Evolutionary conservation across 2,113 vertebrate genomes (phyloP).

Genomic region (Paratilapia polleni): DNA sequence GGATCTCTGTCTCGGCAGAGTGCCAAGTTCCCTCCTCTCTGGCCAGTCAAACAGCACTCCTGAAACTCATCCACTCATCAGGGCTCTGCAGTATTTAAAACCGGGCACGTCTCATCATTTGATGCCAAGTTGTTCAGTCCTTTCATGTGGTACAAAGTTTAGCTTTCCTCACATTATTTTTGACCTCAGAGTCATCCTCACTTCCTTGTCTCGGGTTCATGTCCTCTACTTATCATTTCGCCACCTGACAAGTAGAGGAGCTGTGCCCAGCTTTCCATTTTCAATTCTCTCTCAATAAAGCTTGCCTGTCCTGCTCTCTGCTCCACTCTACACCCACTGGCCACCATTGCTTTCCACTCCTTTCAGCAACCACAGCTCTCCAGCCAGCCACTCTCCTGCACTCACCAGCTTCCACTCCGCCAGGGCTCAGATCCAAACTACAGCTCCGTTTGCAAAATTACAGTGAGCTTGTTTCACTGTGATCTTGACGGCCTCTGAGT

Average conservation of each 20-base stretch:
- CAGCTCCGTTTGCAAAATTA: background rate
- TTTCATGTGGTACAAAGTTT: background rate
- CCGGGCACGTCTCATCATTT: background rate
- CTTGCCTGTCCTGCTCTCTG: background rate
- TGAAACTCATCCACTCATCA: background rate
- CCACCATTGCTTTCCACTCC: background rate
- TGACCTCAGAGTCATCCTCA: background rate
- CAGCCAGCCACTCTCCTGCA: background rate
- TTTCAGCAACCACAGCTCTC: background rate
- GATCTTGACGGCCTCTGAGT: background rate
- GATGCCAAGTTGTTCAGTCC: background rate
- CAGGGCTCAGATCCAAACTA: background rate
- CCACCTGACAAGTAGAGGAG: background rate
- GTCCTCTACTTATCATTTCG: background rate
- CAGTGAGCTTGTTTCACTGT: background rate
- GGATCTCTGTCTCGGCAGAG: background rate
- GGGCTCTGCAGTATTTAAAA: background rate
- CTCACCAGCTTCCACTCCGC: background rate
- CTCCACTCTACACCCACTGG: background rate
- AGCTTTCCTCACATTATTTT: background rate
- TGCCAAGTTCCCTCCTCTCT: background rate
- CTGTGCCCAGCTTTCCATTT: background rate
- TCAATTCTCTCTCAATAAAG: background rate
- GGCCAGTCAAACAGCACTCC: background rate
- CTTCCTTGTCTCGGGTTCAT: background rate